Conservation (phyloP, 2,113 vertebrate species). For the Elgaria multicarinata region DNA sequence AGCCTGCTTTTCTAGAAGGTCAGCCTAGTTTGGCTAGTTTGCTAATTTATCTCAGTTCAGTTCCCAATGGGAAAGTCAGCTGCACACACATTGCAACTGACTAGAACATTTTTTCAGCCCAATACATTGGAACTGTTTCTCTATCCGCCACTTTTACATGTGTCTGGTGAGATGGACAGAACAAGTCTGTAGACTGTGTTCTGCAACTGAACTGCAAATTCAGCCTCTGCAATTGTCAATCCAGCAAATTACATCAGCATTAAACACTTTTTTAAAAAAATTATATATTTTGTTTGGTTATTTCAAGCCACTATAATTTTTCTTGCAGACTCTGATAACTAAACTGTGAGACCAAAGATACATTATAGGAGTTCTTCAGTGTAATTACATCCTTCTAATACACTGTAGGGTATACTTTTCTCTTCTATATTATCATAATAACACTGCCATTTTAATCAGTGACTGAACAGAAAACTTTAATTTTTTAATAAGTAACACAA, state of each 20-base stretch:
- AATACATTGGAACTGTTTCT: rapidly evolving
- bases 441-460: constrained; percentile 39
- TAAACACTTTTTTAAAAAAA: constrained; percentile 14
- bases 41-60: constrained; percentile 20
- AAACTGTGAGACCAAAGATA: constrained; percentile 47
- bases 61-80: constrained; percentile 16
- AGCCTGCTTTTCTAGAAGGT: not conserved
- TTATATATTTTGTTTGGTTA: constrained; percentile 1
- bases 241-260: constrained; percentile 7
- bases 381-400: constrained; percentile 29
- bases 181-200: not conserved
- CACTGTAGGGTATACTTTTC: constrained; percentile 32
- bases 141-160: not conserved
- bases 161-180: not conserved
- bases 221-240: constrained; percentile 39
- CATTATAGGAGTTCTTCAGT: not conserved
- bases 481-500: constrained; percentile 37
- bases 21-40: not conserved
- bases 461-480: constrained; percentile 39
- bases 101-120: not conserved
- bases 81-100: not conserved
- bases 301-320: constrained; percentile 40
- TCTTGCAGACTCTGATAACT: constrained; percentile 51
- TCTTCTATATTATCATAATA: constrained; percentile 35
- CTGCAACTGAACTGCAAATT: constrained; percentile 12